Evolutionary conservation across 2,113 vertebrate species (phyloP).

Genomic region (Mirza zaza): DNA sequence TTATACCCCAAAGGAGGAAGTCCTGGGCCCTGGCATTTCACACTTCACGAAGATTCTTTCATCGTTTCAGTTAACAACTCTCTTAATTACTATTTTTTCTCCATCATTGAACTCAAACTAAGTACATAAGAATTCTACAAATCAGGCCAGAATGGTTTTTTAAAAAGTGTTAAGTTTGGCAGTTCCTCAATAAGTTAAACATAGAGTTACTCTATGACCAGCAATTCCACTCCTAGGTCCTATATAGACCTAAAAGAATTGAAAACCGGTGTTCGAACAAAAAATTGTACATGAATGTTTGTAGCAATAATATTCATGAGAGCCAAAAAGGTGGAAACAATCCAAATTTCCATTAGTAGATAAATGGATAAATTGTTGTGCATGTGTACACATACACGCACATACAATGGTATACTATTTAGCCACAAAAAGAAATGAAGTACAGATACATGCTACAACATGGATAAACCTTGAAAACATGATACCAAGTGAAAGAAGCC

Average conservation of each 20-base stretch:
- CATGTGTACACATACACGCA: not conserved
- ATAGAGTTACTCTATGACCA: not conserved
- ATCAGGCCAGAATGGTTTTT: not conserved
- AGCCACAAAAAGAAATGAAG: not conserved
- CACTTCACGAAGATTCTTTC: not conserved
- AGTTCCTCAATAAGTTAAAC: not conserved
- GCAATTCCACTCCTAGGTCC: not conserved
- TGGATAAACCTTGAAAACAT: not conserved
- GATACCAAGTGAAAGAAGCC: not conserved
- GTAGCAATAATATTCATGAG: not conserved
- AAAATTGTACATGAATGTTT: not conserved
- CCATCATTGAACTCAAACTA: not conserved
- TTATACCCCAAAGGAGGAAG: not conserved
- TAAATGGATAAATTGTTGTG: not conserved
- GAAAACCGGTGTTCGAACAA: not conserved
- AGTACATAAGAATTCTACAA: not conserved
- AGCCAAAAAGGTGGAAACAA: not conserved
- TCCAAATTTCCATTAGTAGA: not conserved
- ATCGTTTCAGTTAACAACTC: not conserved
- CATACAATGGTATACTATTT: not conserved
- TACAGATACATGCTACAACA: not conserved
- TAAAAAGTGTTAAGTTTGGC: not conserved
- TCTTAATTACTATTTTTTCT: not conserved
- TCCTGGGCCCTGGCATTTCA: not conserved
- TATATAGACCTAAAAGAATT: not conserved